These are phyloP conservation scores for Sphyrna mokarran DNA, from an alignment of 2,113 vertebrate species.

Conservation along the genomic window DNA sequence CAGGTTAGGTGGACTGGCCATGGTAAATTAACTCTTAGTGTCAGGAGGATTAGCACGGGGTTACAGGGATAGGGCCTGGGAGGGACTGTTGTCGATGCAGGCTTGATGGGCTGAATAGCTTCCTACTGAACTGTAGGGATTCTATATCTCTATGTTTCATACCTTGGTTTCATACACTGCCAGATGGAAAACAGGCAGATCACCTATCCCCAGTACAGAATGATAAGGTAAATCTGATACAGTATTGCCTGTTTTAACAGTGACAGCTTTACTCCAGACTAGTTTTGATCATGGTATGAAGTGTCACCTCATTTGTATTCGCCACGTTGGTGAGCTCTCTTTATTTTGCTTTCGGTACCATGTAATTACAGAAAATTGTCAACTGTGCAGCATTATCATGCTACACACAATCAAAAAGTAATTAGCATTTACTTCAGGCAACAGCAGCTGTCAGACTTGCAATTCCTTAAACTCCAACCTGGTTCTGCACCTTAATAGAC, in stretches of 20 bases:
- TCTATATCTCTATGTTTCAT: neutral
- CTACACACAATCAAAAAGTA: too few species aligned
- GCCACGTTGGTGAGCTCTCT: neutral
- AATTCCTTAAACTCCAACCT: neutral
- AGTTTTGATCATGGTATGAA: neutral
- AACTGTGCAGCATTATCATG: neutral
- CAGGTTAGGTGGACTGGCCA: too few species aligned
- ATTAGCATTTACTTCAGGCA: neutral
- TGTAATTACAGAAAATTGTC: neutral
- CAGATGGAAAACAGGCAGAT: neutral
- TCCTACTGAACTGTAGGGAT: too few species aligned
- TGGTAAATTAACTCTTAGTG: too few species aligned
- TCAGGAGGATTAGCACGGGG: too few species aligned
- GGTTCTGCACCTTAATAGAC: neutral
- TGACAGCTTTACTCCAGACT: neutral
- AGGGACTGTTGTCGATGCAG: too few species aligned
- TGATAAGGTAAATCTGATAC: neutral
- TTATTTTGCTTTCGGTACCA: neutral
- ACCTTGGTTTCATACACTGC: neutral
- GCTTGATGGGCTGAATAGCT: too few species aligned
- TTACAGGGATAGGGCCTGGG: too few species aligned
- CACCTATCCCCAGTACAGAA: neutral
- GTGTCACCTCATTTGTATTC: neutral
- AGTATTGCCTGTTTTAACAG: neutral
- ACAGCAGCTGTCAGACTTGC: neutral